A percentile compares a stretch with the other conserved stretches of the same genome.
Evolutionary conservation across 2,888 invertebrate genomes (phyloP).

Genomic region (Ichneumoninae sp.): DNA sequence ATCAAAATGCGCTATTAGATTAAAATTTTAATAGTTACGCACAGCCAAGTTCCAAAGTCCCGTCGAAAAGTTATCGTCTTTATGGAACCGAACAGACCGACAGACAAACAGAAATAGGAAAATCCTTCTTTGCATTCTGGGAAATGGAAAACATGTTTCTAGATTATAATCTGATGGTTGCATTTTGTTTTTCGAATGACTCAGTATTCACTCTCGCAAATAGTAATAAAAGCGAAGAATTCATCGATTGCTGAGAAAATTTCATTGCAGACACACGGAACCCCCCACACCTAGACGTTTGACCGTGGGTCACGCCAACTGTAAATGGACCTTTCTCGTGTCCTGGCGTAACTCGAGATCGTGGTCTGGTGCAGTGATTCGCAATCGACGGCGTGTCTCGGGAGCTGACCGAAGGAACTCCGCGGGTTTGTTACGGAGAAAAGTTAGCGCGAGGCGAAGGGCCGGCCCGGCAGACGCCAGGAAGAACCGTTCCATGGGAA

Average conservation of each 20-base stretch:
- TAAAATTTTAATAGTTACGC: neutral
- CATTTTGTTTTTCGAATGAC: neutral
- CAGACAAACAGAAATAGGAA: no score
- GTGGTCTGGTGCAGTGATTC: conserved; percentile 57
- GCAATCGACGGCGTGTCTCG: conserved; percentile 51
- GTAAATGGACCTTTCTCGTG: conserved; percentile 59
- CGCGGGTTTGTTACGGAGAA: neutral
- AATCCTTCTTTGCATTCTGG: no score
- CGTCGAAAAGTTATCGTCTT: neutral
- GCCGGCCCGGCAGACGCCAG: conserved; percentile 46
- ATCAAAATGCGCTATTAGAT: neutral
- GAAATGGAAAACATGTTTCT: no score
- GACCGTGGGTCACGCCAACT: conserved; percentile 52
- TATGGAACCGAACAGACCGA: neutral
- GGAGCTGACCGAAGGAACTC: conserved; percentile 4
- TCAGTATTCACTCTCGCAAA: neutral
- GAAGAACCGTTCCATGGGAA: conserved; percentile 67
- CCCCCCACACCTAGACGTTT: neutral
- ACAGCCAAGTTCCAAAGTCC: neutral
- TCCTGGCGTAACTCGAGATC: conserved; percentile 55
- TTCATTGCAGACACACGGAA: neutral
- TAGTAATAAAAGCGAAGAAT: neutral
- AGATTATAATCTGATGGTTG: neutral
- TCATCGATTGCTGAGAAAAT: conserved; percentile 23
- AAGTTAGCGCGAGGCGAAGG: conserved; percentile 39